Percentiles rank a stretch among this genome's conserved stretches.
phyloP scores from a whole-genome alignment of 2,888 invertebrate species.

The Tridacna gigas region DNA sequence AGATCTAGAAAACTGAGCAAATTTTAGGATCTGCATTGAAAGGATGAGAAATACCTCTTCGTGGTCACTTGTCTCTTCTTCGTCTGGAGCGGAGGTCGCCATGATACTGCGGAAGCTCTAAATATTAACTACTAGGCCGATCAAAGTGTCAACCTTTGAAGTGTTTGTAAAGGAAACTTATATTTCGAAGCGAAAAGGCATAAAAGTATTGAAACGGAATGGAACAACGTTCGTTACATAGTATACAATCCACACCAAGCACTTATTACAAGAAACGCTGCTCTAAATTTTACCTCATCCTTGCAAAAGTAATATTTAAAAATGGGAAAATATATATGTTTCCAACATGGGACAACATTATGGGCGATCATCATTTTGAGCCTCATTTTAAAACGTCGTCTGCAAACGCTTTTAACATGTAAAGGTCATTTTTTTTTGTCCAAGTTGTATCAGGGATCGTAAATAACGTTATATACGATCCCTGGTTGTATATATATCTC shows the following conservation, averaged over 20 bases:
- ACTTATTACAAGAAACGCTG: too few relatives aligned
- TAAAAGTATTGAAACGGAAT: neutral
- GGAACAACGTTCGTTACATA: neutral
- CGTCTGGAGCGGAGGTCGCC: conserved; percentile 55
- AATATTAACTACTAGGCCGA: neutral
- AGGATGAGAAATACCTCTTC: conserved; percentile 48
- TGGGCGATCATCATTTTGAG: too few relatives aligned
- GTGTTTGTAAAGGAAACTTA: neutral
- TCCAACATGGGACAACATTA: too few relatives aligned
- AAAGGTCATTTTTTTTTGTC: neutral
- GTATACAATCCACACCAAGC: too few relatives aligned
- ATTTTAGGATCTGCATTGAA: too few relatives aligned
- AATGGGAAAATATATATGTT: too few relatives aligned
- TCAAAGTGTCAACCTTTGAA: neutral
- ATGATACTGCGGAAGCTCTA: conserved; percentile 34
- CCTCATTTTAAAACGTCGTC: neutral
- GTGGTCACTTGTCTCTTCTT: conserved; percentile 50
- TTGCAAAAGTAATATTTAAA: too few relatives aligned
- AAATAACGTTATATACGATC: too few relatives aligned
- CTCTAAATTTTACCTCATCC: neutral
- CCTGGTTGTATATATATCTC: too few relatives aligned
- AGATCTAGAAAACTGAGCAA: too few relatives aligned
- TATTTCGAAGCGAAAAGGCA: neutral
- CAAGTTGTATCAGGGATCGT: neutral
- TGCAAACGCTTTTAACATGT: neutral